These are phyloP conservation scores for Athene noctua DNA, from an alignment of 2,113 vertebrate genomes.

Conservation along the genomic window DNA sequence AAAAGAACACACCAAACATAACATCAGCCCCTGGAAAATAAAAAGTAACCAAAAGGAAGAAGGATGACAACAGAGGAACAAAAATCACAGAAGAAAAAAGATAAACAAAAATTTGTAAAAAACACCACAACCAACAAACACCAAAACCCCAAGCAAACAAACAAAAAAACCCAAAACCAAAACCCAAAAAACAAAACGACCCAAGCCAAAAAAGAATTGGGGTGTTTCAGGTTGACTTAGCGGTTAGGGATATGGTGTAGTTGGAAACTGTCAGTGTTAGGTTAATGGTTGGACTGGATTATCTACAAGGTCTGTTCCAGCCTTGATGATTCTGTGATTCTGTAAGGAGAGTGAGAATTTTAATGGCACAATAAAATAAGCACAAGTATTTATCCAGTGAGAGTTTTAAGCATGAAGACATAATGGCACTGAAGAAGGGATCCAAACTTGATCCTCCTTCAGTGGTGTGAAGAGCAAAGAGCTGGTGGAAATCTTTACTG, in stretches of 20 bases:
- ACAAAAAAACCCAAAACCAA: neutral
- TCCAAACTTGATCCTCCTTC: conserved; percentile 44
- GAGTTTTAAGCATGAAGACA: conserved; percentile 26
- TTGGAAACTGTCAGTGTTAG: too few species aligned
- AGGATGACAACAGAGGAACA: conserved; percentile 13
- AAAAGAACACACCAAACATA: conserved; percentile 3
- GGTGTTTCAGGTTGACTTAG: too few species aligned
- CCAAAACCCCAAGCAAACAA: neutral
- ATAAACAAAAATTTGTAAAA: neutral
- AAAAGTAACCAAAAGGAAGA: neutral
- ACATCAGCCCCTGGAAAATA: neutral
- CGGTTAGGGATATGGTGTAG: too few species aligned
- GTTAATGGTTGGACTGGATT: too few species aligned
- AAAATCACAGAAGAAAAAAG: conserved; percentile 1
- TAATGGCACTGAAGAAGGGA: conserved; percentile 1
- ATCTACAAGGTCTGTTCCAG: too few species aligned
- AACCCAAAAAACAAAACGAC: neutral
- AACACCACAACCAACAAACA: neutral
- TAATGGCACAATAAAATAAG: conserved; percentile 52
- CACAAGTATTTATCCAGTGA: conserved; percentile 41
- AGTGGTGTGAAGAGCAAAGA: conserved; percentile 47
- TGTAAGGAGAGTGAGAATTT: conserved; percentile 17
- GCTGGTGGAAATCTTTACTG: conserved; percentile 45
- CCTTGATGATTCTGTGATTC: too few species aligned
- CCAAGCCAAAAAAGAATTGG: neutral